phyloP scores from a whole-genome alignment of 2,113 vertebrate genomes.

The Nestor notabilis region DNA sequence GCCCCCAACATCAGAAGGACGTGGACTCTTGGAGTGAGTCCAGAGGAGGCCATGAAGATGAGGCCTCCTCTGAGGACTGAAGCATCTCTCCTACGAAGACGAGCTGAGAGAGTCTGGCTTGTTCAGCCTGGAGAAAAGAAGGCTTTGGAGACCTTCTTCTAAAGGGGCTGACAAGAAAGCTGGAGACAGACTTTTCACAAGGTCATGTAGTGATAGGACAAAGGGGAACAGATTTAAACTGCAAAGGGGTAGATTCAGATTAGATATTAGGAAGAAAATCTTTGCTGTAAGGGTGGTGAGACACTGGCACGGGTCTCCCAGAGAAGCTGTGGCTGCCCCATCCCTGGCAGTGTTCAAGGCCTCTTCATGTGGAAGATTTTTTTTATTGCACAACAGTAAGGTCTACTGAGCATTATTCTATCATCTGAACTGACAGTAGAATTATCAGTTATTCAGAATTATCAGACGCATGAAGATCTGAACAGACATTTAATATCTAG shows the following conservation, averaged over 20 bases:
- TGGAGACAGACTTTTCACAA: background rate
- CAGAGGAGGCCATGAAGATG: background rate
- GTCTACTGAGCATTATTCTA: background rate
- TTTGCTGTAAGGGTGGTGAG: background rate
- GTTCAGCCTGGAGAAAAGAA: background rate
- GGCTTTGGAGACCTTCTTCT: background rate
- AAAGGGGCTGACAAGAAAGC: background rate
- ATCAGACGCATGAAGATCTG: background rate
- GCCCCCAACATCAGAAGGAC: background rate
- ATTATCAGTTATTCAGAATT: background rate
- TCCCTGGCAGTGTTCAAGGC: background rate
- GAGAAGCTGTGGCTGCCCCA: background rate
- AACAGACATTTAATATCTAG: background rate
- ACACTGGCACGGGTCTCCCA: background rate
- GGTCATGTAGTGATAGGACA: background rate
- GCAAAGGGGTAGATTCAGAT: background rate
- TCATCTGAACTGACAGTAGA: background rate
- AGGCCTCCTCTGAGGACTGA: background rate
- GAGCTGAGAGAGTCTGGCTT: background rate
- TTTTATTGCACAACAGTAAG: background rate
- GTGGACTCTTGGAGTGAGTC: background rate
- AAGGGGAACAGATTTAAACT: background rate
- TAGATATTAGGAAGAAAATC: background rate
- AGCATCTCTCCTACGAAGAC: background rate
- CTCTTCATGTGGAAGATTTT: background rate